These are phyloP conservation scores for Atopsyche davidsoni DNA, from an alignment of 1,140 invertebrate genomes.

Conservation along the genomic window DNA sequence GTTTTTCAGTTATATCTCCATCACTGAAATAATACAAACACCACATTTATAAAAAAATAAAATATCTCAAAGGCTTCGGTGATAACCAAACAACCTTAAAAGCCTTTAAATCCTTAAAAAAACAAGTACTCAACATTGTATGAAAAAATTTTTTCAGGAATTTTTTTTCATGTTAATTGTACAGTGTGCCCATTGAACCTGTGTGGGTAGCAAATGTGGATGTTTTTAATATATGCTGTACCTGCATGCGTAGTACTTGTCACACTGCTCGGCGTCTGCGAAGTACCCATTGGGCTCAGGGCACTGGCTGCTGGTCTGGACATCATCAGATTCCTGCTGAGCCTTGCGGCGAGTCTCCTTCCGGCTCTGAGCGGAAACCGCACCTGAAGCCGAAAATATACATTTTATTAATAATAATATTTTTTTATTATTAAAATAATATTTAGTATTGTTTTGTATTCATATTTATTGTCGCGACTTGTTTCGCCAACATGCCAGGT, in stretches of 20 bases:
- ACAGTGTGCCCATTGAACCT: background rate
- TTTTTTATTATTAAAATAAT: too few species aligned
- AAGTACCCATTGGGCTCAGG: slow-evolving; percentile 80
- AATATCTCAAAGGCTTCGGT: too few species aligned
- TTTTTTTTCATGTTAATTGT: background rate
- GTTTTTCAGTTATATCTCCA: slow-evolving; percentile 64
- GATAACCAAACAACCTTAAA: background rate
- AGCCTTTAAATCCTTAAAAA: background rate
- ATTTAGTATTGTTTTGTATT: too few species aligned
- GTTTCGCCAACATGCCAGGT: too few species aligned
- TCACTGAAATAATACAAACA: slow-evolving; percentile 43
- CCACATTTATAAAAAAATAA: background rate
- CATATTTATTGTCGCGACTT: too few species aligned
- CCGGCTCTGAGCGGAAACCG: slow-evolving; percentile 8
- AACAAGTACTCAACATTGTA: background rate
- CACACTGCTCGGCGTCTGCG: slow-evolving; percentile 79
- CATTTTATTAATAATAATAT: background rate
- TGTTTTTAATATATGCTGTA: slow-evolving; percentile 30
- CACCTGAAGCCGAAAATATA: background rate
- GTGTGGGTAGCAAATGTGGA: background rate
- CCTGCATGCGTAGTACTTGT: slow-evolving; percentile 84
- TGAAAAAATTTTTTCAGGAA: background rate
- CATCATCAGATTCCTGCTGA: slow-evolving; percentile 11
- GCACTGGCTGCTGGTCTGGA: slow-evolving; percentile 54
- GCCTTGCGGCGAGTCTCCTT: background rate